Conservation (phyloP, 30 jellyfish, hydroid and myxozoan species). For the Hydra vulgaris region DNA sequence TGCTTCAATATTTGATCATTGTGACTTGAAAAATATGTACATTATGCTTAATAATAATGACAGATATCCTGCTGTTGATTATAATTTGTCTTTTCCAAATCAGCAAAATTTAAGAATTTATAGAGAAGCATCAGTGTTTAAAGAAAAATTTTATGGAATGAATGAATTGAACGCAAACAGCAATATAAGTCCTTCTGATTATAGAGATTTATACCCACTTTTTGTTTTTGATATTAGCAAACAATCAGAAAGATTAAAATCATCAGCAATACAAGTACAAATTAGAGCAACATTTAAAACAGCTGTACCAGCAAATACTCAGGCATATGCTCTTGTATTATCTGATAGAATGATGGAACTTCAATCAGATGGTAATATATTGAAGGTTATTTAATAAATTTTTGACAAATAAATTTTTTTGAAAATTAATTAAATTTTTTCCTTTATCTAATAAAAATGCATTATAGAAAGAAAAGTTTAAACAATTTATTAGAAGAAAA, state of each 20-base stretch:
- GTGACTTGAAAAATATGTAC: conserved; percentile 5
- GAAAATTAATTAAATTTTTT: too few relatives aligned
- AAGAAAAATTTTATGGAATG: not conserved
- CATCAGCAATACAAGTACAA: not conserved
- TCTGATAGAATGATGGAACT: not conserved
- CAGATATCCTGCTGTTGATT: conserved; percentile 4
- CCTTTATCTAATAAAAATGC: not conserved
- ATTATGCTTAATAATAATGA: not conserved
- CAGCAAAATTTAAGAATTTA: not conserved
- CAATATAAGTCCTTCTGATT: not conserved
- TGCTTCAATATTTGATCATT: conserved; percentile 17
- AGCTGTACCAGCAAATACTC: not conserved
- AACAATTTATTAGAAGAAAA: not conserved
- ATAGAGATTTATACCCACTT: not conserved
- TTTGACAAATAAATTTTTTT: not conserved
- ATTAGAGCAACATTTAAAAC: not conserved
- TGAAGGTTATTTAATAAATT: not conserved
- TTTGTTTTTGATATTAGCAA: not conserved
- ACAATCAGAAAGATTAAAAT: not conserved
- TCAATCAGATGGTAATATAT: not conserved
- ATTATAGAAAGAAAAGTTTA: too few relatives aligned
- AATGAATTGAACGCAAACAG: not conserved
- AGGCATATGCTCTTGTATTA: not conserved
- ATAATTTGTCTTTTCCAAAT: not conserved
- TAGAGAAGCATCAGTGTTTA: not conserved